phyloP scores from a whole-genome alignment of 2,888 invertebrate species.

The Saturnia japonica region DNA sequence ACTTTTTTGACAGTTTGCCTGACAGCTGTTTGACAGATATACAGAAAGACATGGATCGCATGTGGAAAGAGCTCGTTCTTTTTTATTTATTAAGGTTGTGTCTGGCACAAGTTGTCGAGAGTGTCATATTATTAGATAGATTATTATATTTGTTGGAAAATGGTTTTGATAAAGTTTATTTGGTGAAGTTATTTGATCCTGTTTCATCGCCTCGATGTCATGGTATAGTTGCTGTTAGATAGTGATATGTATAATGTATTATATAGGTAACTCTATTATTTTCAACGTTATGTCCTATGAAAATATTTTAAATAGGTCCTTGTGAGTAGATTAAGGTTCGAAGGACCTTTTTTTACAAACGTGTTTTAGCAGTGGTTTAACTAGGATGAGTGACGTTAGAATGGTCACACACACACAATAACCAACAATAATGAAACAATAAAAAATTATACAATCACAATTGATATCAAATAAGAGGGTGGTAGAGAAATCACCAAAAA shows the following conservation, averaged over 20 bases:
- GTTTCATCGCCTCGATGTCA: conserved; percentile 92
- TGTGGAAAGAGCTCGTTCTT: conserved; percentile 83
- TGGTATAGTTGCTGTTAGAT: conserved; percentile 85
- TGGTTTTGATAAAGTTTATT: conserved; percentile 75
- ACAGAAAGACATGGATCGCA: conserved; percentile 44
- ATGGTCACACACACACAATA: too few relatives aligned
- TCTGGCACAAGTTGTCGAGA: conserved; percentile 91
- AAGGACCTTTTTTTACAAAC: too few relatives aligned
- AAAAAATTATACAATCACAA: too few relatives aligned
- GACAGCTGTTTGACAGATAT: conserved; percentile 46
- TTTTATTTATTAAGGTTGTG: conserved; percentile 90
- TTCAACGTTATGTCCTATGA: too few relatives aligned
- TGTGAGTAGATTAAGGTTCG: too few relatives aligned
- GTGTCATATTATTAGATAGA: conserved; percentile 91
- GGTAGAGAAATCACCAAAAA: too few relatives aligned
- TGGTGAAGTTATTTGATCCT: conserved; percentile 92
- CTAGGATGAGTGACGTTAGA: too few relatives aligned
- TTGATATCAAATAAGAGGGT: too few relatives aligned
- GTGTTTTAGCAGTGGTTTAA: too few relatives aligned
- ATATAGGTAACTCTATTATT: too few relatives aligned
- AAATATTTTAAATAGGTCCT: too few relatives aligned
- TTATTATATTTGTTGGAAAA: conserved; percentile 88
- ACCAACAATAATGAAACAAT: too few relatives aligned
- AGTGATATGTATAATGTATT: conserved; percentile 13
- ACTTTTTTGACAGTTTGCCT: conserved; percentile 65